Evolutionary conservation across 2,888 invertebrate species (phyloP).

Genomic region (Lepeophtheirus nordmannii): DNA sequence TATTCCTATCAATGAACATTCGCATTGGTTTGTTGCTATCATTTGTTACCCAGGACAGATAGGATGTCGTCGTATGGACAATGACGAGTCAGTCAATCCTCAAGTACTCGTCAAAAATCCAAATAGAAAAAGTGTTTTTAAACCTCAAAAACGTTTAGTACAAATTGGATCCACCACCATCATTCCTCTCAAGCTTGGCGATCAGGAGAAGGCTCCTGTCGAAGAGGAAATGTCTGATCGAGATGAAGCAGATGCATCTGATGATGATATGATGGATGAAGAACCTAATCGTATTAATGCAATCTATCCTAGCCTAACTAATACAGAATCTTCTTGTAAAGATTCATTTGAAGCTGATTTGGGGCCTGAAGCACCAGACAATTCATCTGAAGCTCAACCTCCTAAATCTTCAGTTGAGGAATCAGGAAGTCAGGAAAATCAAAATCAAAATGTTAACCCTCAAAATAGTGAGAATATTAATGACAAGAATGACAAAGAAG

Average conservation of each 20-base stretch:
- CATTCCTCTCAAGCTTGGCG: constrained; percentile 25
- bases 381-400: no score
- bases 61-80: constrained; percentile 32
- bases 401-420: no score
- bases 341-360: no score
- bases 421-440: no score
- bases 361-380: no score
- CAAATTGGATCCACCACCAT: constrained; percentile 27
- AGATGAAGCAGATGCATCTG: constrained; percentile 65
- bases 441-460: no score
- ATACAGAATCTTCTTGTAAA: no score
- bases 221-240: constrained; percentile 47
- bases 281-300: constrained; percentile 7
- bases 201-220: not conserved
- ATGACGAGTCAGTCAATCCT: constrained; percentile 28
- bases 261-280: constrained; percentile 45
- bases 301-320: no score
- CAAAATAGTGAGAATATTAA: no score
- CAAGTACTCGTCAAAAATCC: constrained; percentile 23
- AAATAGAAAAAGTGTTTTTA: not conserved
- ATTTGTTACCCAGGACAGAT: constrained; percentile 80
- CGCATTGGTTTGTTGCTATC: constrained; percentile 94
- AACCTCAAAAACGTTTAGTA: constrained; percentile 14
- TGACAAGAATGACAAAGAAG: not conserved
- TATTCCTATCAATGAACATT: constrained; percentile 93